Evolutionary conservation across 2,888 invertebrate species (phyloP), one percentile per base, ranked within the genome.

Genomic region (Agrochola macilenta): DNA sequence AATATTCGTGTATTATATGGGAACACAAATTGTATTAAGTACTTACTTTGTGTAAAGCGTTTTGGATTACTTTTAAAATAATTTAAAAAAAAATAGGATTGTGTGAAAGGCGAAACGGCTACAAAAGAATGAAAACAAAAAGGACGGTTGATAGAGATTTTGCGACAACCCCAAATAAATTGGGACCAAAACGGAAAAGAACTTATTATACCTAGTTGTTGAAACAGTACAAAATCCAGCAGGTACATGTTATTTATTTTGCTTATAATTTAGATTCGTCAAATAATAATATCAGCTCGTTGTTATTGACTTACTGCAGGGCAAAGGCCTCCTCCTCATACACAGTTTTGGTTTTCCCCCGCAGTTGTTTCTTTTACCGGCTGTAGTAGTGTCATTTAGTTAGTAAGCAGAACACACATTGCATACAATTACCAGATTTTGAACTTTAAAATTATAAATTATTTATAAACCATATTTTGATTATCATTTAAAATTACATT

Each of bases 21-120:
- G 20, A 64, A 35, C 12, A 72, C n/a, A 84, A 84, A 83, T 71
- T 76, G 57, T 61, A 63, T 84, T 73, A 68, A 49, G 66, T 75
- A 72, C 73, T 83, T 72, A 72, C 73, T 83, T 72, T 82, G 20
- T 26, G 11, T 64, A 39, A n/a, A 69, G 52, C 5, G 8, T 69
- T 82, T 69, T 65, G 3, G 0, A 35, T 64, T 52, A 58, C n/a
- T 43, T 23, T 20, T 30, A 71, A 79, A 11, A 1, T 9, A 4
- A 35, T 39, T n/a, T n/a, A n/a, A 14, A 23, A 63, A 23, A n/a
- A 69, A 39, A 23, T 17, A 12, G 0, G 26, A 49, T 66, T 26
- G 8, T 23, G 12, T 49, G 12, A 20, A 20, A 23, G 8, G 30
- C 8, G 4, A 30, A 30, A 8, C 9, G 23, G 66, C 12, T 30